Percentiles rank a stretch among this genome's conserved stretches.
These are phyloP conservation scores for Eidolon dupreanum DNA, from an alignment of 2,797 vertebrate species.

Conservation along the genomic window DNA sequence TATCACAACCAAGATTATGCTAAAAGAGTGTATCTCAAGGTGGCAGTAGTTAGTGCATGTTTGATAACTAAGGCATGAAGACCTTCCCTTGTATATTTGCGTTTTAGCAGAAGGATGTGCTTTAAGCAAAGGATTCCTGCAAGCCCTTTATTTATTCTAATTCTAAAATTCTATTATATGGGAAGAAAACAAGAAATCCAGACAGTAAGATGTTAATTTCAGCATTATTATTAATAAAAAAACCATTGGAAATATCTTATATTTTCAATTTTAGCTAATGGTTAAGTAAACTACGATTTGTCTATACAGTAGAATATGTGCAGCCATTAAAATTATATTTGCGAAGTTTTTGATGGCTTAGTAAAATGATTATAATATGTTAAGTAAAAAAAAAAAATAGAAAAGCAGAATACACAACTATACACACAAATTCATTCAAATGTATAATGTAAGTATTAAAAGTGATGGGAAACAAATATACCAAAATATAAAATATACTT, in stretches of 20 bases:
- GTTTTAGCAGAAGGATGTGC: background rate
- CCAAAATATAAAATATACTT: background rate
- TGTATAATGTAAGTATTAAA: background rate
- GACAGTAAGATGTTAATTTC: background rate
- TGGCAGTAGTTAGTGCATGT: background rate
- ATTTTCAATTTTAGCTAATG: background rate
- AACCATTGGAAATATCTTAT: background rate
- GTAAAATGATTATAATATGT: background rate
- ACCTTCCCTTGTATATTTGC: background rate
- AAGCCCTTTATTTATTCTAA: background rate
- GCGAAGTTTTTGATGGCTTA: background rate
- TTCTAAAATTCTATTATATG: background rate
- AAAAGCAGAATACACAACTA: background rate
- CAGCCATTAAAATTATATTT: background rate
- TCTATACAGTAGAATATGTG: background rate
- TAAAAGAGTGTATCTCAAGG: background rate
- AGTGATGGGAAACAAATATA: background rate
- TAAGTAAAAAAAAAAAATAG: background rate
- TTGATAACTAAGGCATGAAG: background rate
- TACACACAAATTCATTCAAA: background rate
- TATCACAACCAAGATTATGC: background rate
- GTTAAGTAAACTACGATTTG: background rate
- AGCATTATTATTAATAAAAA: background rate
- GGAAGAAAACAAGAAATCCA: background rate
- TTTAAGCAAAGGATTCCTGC: background rate